Evolutionary conservation across 2,888 invertebrate genomes (phyloP).

Genomic region (Melanotus villosus): DNA sequence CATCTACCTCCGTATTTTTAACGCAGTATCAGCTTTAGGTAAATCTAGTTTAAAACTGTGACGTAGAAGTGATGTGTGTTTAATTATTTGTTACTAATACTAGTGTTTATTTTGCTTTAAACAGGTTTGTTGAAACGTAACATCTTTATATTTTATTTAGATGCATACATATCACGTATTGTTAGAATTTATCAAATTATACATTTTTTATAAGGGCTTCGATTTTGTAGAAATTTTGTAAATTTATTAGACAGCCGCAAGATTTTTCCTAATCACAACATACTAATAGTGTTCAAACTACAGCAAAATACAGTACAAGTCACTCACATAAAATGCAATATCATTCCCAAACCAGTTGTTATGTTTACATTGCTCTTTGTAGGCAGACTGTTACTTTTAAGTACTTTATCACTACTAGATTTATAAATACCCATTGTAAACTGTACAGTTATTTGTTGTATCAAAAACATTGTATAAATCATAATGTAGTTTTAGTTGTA

Average conservation of each 20-base stretch:
- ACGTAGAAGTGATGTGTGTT: constrained; percentile 26
- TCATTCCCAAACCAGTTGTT: constrained; percentile 36
- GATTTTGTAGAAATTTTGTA: constrained; percentile 17
- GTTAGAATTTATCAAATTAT: constrained; percentile 35
- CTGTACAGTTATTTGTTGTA: constrained; percentile 41
- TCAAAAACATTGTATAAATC: constrained; percentile 43
- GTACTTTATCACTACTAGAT: constrained; percentile 15
- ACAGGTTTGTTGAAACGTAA: constrained; percentile 38
- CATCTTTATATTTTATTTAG: constrained; percentile 34
- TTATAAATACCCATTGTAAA: constrained; percentile 28
- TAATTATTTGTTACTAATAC: constrained; percentile 41
- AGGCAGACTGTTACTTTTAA: constrained; percentile 32
- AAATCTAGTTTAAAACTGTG: constrained; percentile 26
- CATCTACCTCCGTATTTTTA: constrained; percentile 46
- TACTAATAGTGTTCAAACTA: constrained; percentile 23
- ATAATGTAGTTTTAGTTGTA: constrained; percentile 41
- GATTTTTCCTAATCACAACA: not conserved
- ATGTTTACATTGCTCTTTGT: constrained; percentile 21
- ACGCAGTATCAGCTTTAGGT: constrained; percentile 31
- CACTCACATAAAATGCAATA: constrained; percentile 32
- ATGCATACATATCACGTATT: constrained; percentile 43
- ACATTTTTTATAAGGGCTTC: constrained; percentile 34
- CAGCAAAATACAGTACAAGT: constrained; percentile 32
- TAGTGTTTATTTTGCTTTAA: constrained; percentile 29
- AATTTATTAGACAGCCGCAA: constrained; percentile 1